Evolutionary conservation across 2,888 invertebrate species (phyloP), one percentile per base, ranked within the genome.

Genomic region (Drosophila mulleri): DNA sequence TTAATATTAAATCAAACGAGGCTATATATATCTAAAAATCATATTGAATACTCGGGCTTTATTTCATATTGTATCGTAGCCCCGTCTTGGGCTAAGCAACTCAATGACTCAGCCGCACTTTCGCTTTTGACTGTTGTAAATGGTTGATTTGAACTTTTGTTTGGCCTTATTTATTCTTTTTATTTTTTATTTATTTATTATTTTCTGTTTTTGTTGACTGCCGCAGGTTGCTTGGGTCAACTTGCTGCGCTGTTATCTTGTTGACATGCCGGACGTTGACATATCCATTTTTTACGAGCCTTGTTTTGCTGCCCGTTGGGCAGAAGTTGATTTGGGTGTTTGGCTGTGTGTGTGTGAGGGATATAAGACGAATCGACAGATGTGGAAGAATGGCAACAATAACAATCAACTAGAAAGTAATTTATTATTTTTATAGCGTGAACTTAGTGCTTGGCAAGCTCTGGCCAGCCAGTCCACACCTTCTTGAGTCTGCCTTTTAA

Each of bases 201-300:
- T 72, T 23, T 29, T 45, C 39, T 60, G 44, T 60, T 23, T 18
- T 54, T 26, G 29, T 44, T 42, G 45, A 11, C 20, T 54, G 67
- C 47, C 32, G 18, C 39, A 23, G 58, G 26, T 66, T 63, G 18
- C 44, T 53, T 53, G 57, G 69, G 65, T 65, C 67, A 67, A 53
- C 44, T 50, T 20, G 44, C 52, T 53, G 52, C 53, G 35, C 66
- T 73, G 76, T 88, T 86, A 84, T 88, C 85, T 82, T 82, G 76
- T 84, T 89, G 86, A 85, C 80, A 85, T 73, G 78, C 82, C 72
- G 85, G 80, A 84, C 89, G 74, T 89, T 89, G 88, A 86, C 89
- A 86, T 79, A 82, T 77, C 76, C 75, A 84, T 80, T 86, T 86
- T 89, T 88, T 82, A 84, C 74, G 67, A 72, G 81, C 69, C 61